Percentiles rank a stretch among this genome's conserved stretches.
Evolutionary conservation across 2,797 vertebrate genomes (phyloP).

Genomic region (Microhierax caerulescens): DNA sequence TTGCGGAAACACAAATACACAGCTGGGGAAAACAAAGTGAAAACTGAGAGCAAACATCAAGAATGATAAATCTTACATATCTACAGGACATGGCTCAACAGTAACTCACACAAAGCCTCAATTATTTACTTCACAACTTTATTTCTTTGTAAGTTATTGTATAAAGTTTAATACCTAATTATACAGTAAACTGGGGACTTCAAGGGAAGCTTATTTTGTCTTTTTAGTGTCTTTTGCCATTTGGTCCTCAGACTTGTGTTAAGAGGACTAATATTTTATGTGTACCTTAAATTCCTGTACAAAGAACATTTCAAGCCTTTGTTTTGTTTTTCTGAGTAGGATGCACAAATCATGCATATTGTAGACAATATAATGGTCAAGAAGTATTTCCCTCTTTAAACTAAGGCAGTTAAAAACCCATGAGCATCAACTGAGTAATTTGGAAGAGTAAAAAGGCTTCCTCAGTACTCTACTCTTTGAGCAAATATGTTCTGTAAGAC

Average conservation of each 20-base stretch:
- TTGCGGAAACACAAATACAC: neutral
- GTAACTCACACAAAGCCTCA: slow-evolving; percentile 10
- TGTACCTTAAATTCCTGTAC: slow-evolving; percentile 53
- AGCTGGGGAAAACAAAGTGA: neutral
- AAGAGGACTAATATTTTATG: slow-evolving; percentile 30
- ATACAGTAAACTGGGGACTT: slow-evolving; percentile 54
- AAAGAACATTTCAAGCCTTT: slow-evolving; percentile 47
- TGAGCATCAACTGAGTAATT: slow-evolving; percentile 39
- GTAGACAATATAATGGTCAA: slow-evolving; percentile 43
- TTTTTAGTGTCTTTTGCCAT: slow-evolving; percentile 52
- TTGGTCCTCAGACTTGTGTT: slow-evolving; percentile 23
- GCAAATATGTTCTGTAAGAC: slow-evolving; percentile 10
- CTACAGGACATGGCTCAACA: neutral
- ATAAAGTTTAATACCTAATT: slow-evolving; percentile 58
- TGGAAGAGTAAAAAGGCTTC: slow-evolving; percentile 32
- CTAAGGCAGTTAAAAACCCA: slow-evolving; percentile 49
- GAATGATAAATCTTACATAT: neutral
- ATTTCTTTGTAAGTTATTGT: slow-evolving; percentile 51
- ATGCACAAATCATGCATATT: slow-evolving; percentile 69
- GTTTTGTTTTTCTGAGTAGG: slow-evolving; percentile 18
- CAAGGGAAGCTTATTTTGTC: slow-evolving; percentile 60
- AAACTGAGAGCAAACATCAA: neutral
- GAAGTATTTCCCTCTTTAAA: slow-evolving; percentile 56
- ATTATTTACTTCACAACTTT: slow-evolving; percentile 40
- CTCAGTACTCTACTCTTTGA: slow-evolving; percentile 48